These are phyloP conservation scores for Martes martes DNA, from an alignment of 2,113 vertebrate genomes.

Conservation along the genomic window DNA sequence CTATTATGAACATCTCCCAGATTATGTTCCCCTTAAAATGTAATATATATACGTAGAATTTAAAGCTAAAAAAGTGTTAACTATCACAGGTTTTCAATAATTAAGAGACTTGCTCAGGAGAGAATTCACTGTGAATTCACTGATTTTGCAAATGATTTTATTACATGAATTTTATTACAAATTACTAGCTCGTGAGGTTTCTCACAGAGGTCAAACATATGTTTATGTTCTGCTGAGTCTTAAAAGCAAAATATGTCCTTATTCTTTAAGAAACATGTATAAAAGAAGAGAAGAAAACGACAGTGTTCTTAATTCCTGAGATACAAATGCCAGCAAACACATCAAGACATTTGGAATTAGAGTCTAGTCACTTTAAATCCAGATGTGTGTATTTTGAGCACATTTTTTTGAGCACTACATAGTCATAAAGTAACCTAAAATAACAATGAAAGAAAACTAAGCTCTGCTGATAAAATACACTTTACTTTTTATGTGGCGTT, in stretches of 20 bases:
- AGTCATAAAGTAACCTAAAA: background rate
- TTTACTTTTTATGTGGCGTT: slow-evolving; percentile 42
- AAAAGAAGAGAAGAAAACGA: background rate
- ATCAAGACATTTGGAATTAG: background rate
- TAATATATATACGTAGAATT: background rate
- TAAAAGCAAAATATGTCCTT: background rate
- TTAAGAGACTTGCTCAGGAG: background rate
- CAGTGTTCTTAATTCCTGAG: background rate
- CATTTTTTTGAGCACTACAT: slow-evolving; percentile 11
- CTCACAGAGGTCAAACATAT: background rate
- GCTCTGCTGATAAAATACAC: slow-evolving; percentile 33
- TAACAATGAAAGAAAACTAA: slow-evolving; percentile 65
- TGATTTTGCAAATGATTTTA: background rate
- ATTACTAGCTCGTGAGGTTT: background rate
- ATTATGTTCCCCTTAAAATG: background rate
- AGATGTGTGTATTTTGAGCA: background rate
- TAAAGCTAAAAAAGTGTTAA: slow-evolving; percentile 21
- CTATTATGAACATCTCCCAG: background rate
- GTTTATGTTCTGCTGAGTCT: background rate
- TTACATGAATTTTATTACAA: background rate
- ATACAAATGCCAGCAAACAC: background rate
- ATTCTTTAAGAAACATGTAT: background rate
- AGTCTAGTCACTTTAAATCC: background rate
- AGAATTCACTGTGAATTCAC: background rate
- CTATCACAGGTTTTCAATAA: background rate